Percentiles rank a stretch among this genome's conserved stretches.
phyloP scores from a whole-genome alignment of 1,140 invertebrate genomes.

The Saccostrea cuccullata region DNA sequence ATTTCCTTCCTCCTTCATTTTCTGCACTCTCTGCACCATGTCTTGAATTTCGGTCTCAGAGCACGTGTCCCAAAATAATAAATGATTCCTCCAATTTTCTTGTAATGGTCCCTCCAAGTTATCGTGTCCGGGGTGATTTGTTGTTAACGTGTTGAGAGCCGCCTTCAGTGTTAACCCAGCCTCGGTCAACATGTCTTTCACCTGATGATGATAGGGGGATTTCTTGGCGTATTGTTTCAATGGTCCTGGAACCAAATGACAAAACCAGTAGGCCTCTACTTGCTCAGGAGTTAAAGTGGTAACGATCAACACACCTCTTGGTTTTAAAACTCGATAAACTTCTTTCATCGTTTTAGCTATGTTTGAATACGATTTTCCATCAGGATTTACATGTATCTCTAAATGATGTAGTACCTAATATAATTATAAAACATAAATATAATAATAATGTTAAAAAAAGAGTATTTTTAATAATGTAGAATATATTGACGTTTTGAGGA shows the following conservation, averaged over 20 bases:
- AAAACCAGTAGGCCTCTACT: neutral
- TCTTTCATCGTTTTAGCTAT: conserved; percentile 1
- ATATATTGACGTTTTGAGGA: neutral
- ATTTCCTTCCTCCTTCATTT: neutral
- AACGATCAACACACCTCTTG: neutral
- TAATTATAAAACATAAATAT: neutral
- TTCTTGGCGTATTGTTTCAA: neutral
- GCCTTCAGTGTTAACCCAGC: neutral
- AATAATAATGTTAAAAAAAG: neutral
- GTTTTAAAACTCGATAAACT: conserved; percentile 24
- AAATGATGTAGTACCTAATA: conserved; percentile 38
- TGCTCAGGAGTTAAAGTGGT: neutral
- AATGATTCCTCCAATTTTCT: conserved; percentile 17
- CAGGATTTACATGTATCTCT: conserved; percentile 15
- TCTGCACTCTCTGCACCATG: neutral
- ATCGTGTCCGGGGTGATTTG: neutral
- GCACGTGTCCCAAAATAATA: neutral
- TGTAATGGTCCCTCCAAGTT: conserved; percentile 16
- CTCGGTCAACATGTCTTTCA: neutral
- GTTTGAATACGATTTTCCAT: conserved; percentile 27
- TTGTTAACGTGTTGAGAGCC: neutral
- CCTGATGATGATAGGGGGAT: neutral
- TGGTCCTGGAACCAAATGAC: neutral
- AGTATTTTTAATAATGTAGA: neutral
- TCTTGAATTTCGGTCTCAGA: conserved; percentile 12